Evolutionary conservation across 2,888 invertebrate genomes (phyloP), one percentile per base, ranked within the genome.

Genomic region (Heliconius aoede): DNA sequence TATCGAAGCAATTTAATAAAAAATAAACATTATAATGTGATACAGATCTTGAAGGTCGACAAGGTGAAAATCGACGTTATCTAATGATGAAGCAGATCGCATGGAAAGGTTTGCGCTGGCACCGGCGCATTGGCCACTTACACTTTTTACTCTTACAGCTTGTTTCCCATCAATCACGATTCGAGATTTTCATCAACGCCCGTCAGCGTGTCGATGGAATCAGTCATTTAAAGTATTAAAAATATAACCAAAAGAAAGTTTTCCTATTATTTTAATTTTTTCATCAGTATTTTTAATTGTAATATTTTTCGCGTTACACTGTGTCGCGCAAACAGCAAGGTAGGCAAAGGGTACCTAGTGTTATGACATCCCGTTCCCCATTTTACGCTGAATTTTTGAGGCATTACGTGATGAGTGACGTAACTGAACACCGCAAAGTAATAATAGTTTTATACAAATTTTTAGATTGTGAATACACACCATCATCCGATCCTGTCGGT

Each of bases 401-500:
- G n/a, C n/a, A n/a, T n/a, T n/a, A n/a, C n/a, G n/a, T n/a, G n/a
- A n/a, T n/a, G n/a, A n/a, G n/a, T n/a, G n/a, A n/a, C n/a, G n/a
- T n/a, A n/a, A n/a, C n/a, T n/a, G n/a, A n/a, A n/a, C n/a, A n/a
- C n/a, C n/a, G n/a, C n/a, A n/a, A n/a, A n/a, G n/a, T n/a, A n/a
- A n/a, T n/a, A n/a, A n/a, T n/a, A n/a, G n/a, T n/a, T n/a, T n/a
- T n/a, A n/a, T n/a, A n/a, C n/a, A n/a, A n/a, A n/a, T 24, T 24
- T 36, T 24, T 1, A 24, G 1, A 32, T 40, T 15, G 2, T 24
- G 7, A 36, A 40, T 55, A 90, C 91, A 81, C 84, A 92, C 92
- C 92, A 80, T 79, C 11, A 72, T 68, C 58, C 78, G 75, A 28
- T 81, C 77, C 18, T 75, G 74, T 3, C 75, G 73, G 46, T 80